These are phyloP conservation scores for Drymodes brunneopygia DNA, from an alignment of 2,113 vertebrate genomes.

Conservation along the genomic window DNA sequence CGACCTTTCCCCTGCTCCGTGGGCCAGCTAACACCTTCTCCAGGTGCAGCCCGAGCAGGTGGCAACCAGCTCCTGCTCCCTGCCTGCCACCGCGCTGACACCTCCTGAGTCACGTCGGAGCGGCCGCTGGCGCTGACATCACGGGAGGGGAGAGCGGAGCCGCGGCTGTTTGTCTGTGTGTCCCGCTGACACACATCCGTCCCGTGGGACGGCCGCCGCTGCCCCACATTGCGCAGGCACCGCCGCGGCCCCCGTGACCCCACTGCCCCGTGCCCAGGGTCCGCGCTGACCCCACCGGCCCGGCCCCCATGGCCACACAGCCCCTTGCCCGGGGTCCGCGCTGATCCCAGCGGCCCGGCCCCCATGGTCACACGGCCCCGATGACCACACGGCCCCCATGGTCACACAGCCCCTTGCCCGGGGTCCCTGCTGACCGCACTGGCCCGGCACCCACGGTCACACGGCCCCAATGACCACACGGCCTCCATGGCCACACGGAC, in stretches of 20 bases:
- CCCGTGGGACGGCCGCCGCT: background rate
- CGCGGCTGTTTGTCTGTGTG: background rate
- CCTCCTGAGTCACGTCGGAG: background rate
- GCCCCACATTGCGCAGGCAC: background rate
- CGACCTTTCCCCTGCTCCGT: rapidly evolving
- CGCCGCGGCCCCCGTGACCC: background rate
- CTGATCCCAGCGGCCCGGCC: no score
- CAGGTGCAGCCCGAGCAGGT: background rate
- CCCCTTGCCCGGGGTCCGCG: no score
- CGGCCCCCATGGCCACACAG: background rate
- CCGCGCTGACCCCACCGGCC: no score
- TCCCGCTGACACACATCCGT: constrained; percentile 29
- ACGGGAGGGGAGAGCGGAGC: background rate
- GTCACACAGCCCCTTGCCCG: background rate
- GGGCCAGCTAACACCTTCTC: background rate
- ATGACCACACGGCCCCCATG: no score
- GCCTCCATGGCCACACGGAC: background rate
- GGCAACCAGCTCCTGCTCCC: background rate
- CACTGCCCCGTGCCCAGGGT: background rate
- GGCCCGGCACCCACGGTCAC: background rate
- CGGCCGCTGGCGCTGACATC: background rate
- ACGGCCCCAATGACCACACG: no score
- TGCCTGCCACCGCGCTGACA: background rate
- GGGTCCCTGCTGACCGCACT: no score
- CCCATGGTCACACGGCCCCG: background rate